Evolutionary conservation across 2,888 invertebrate species (phyloP).

Genomic region (Eilema caniola): DNA sequence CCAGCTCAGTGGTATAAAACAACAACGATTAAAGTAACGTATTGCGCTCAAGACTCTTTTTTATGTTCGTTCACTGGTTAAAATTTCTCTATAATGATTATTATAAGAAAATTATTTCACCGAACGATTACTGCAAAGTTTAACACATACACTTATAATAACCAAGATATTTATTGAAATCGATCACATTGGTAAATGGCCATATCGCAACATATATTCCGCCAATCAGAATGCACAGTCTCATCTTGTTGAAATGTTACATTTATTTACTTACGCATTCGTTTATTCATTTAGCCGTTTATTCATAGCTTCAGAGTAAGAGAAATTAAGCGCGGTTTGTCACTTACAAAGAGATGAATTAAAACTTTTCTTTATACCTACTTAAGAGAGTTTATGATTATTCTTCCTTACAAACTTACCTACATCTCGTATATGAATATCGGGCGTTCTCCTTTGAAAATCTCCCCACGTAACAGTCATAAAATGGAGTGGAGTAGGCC

Average conservation of each 20-base stretch:
- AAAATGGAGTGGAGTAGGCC: not conserved
- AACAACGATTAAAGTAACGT: no score
- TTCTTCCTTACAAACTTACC: not conserved
- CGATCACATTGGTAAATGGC: not conserved
- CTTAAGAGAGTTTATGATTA: not conserved
- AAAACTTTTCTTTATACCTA: not conserved
- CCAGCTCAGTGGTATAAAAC: no score
- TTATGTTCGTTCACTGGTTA: no score
- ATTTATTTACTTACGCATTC: slow-evolving; percentile 17
- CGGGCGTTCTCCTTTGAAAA: not conserved
- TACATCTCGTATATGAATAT: not conserved
- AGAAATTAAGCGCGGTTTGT: slow-evolving; percentile 21
- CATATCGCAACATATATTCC: not conserved
- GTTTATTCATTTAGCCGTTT: slow-evolving; percentile 8
- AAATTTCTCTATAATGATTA: no score
- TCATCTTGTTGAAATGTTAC: slow-evolving; percentile 13
- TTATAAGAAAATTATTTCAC: no score
- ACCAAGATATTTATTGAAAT: not conserved
- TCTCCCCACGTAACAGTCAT: slow-evolving; percentile 7
- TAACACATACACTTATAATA: no score
- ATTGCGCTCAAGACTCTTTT: no score
- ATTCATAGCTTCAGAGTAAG: slow-evolving; percentile 34
- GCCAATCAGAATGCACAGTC: not conserved
- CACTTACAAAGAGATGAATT: not conserved
- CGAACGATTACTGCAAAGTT: no score